Evolutionary conservation across 2,113 vertebrate species (phyloP).

Genomic region (Aramus guarauna): DNA sequence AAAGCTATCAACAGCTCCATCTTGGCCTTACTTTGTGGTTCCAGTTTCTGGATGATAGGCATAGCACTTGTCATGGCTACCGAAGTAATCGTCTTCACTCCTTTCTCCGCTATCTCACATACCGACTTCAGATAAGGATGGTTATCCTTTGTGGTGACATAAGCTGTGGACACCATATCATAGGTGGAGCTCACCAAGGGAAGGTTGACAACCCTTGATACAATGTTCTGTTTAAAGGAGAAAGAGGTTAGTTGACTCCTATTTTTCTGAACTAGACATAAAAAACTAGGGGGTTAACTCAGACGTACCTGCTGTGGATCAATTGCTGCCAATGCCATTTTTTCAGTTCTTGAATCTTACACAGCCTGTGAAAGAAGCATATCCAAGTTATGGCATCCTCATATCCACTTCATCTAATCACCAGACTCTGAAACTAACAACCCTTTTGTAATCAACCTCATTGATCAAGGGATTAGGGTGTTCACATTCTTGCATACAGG

Average conservation of each 20-base stretch:
- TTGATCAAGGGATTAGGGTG: not conserved
- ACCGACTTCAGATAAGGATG: constrained; percentile 79
- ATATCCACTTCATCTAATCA: not conserved
- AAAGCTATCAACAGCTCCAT: not conserved
- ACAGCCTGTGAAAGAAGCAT: constrained; percentile 20
- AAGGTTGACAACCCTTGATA: constrained; percentile 77
- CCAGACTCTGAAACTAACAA: not conserved
- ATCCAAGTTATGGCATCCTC: not conserved
- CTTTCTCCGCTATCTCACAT: constrained; percentile 80
- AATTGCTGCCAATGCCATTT: constrained; percentile 68
- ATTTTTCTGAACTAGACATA: not conserved
- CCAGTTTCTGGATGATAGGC: constrained; percentile 82
- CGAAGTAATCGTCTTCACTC: constrained; percentile 77
- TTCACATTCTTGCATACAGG: not conserved
- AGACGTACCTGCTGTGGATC: constrained; percentile 68
- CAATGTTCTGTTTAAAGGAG: constrained; percentile 69
- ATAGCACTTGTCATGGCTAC: constrained; percentile 79
- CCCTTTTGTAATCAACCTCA: not conserved
- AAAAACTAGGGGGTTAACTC: not conserved
- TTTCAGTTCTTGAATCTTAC: not conserved
- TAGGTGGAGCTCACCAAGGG: constrained; percentile 85
- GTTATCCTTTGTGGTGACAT: constrained; percentile 77
- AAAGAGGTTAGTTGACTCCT: not conserved
- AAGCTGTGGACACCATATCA: constrained; percentile 75
- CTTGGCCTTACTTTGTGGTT: constrained; percentile 85